phyloP scores from a whole-genome alignment of 2,113 vertebrate species.

The Raja brachyura region DNA sequence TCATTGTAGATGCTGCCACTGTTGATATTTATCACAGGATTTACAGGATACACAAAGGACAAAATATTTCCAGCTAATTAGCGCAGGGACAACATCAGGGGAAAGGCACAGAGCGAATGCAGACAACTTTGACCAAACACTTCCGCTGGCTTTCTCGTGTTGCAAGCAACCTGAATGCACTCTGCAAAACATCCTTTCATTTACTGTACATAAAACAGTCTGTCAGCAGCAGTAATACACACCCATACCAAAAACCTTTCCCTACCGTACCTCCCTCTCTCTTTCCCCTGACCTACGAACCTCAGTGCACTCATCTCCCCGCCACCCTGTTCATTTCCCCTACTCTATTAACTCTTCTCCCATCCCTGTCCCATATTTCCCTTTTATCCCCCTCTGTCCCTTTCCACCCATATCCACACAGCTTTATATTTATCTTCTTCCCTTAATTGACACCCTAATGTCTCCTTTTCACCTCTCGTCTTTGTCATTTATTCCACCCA shows the following conservation, averaged over 20 bases:
- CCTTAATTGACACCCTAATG: too few relatives aligned
- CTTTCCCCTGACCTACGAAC: too few relatives aligned
- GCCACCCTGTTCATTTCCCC: too few relatives aligned
- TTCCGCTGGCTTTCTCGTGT: background rate
- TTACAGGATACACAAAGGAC: background rate
- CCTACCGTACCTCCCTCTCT: too few relatives aligned
- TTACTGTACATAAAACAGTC: background rate
- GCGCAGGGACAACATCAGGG: background rate
- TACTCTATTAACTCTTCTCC: too few relatives aligned
- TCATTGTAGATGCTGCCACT: background rate
- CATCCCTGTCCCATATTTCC: too few relatives aligned
- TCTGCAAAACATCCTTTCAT: background rate
- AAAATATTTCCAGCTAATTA: constrained; percentile 22
- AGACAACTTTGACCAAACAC: background rate
- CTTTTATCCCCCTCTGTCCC: too few relatives aligned
- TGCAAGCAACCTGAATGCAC: background rate
- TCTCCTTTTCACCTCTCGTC: too few relatives aligned
- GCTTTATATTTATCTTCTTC: too few relatives aligned
- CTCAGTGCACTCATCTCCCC: too few relatives aligned
- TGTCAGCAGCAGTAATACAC: background rate
- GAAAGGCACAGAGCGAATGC: background rate
- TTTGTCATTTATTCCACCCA: too few relatives aligned
- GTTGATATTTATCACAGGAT: background rate
- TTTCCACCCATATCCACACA: too few relatives aligned
- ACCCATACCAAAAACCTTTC: background rate